phyloP scores from a whole-genome alignment of 1,140 invertebrate species.

The Trichogramma pretiosum region DNA sequence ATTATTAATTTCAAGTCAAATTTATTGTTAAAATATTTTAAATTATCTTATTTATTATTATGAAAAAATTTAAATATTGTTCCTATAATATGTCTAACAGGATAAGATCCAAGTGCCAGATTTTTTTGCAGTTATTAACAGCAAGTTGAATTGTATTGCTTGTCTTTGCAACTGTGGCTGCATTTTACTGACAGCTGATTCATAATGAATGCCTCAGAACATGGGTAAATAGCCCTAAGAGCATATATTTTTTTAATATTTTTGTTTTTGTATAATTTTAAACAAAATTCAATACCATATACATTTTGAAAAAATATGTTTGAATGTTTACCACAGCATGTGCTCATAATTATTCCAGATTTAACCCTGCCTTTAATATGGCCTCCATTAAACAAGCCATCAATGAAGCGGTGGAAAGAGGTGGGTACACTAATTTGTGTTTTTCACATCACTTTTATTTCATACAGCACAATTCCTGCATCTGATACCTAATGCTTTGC shows the following conservation, averaged over 20 bases:
- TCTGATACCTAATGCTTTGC: too few relatives aligned
- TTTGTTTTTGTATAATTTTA: neutral
- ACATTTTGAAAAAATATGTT: conserved; percentile 13
- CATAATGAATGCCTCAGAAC: conserved; percentile 68
- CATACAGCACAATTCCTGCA: too few relatives aligned
- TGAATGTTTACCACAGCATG: conserved; percentile 27
- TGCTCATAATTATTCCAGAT: conserved; percentile 53
- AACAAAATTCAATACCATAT: neutral
- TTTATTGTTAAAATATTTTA: too few relatives aligned
- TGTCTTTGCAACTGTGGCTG: conserved; percentile 25
- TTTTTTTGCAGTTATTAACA: conserved; percentile 24
- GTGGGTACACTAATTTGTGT: conserved; percentile 50
- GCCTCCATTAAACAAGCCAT: conserved; percentile 87
- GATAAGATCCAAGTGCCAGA: conserved; percentile 24
- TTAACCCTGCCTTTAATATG: conserved; percentile 84
- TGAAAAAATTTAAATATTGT: conserved; percentile 5
- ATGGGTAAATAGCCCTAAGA: conserved; percentile 55
- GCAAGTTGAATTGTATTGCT: conserved; percentile 24
- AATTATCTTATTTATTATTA: too few relatives aligned
- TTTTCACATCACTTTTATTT: neutral
- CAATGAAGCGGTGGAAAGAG: conserved; percentile 85
- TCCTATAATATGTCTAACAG: conserved; percentile 26
- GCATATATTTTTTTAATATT: neutral
- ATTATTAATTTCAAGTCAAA: too few relatives aligned
- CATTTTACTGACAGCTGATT: too few relatives aligned